Conservation (phyloP, 2,797 vertebrate species). For the Alexandromys oeconomus region DNA sequence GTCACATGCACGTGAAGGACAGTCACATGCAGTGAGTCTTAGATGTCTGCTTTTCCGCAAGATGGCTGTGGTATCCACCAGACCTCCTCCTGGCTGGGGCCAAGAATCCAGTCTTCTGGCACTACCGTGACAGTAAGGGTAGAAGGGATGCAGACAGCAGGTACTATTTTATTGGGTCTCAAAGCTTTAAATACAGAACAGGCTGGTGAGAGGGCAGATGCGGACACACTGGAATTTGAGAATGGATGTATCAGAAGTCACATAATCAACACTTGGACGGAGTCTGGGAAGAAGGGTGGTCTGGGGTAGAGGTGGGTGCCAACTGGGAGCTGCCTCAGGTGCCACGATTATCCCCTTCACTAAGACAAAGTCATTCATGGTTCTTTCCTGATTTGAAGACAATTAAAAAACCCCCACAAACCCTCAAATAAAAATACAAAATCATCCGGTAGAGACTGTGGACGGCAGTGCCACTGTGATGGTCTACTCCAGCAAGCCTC, state of each 20-base stretch:
- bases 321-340: background rate
- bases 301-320: constrained; percentile 24
- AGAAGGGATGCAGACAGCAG: constrained; percentile 77
- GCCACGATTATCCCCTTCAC: constrained; percentile 2
- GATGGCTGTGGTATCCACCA: no score
- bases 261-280: constrained; percentile 71
- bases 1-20: no score
- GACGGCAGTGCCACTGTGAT: background rate
- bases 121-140: background rate
- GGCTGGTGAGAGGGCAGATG: constrained; percentile 37
- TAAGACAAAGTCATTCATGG: constrained; percentile 70
- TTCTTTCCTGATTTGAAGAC: constrained; percentile 79
- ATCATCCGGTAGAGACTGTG: constrained; percentile 34
- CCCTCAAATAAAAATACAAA: constrained; percentile 73
- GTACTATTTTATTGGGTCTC: constrained; percentile 82
- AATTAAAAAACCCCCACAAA: constrained; percentile 49
- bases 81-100: background rate
- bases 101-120: background rate
- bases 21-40: background rate
- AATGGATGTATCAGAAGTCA: constrained; percentile 63
- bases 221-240: constrained; percentile 68
- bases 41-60: background rate
- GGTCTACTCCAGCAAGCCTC: background rate
- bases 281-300: constrained; percentile 41
- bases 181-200: constrained; percentile 83